These are phyloP conservation scores for Geotrypetes seraphini DNA, from an alignment of 2,797 vertebrate genomes.

Conservation along the genomic window DNA sequence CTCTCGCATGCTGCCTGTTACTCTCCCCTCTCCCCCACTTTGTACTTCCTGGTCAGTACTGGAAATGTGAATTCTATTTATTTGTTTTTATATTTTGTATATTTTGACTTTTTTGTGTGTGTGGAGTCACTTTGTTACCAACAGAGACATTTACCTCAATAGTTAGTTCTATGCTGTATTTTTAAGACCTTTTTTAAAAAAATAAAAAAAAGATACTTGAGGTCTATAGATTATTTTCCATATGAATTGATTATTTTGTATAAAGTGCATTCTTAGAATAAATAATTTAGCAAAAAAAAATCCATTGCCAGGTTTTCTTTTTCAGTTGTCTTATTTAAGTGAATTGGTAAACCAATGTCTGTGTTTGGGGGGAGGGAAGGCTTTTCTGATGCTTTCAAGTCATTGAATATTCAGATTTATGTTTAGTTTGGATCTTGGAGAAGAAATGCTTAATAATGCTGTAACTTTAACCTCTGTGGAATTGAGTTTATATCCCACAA, in stretches of 20 bases:
- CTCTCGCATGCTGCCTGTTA: too few species aligned
- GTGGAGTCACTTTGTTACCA: conserved; percentile 53
- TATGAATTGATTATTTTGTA: conserved; percentile 72
- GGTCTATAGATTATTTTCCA: conserved; percentile 71
- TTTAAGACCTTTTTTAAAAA: conserved; percentile 55
- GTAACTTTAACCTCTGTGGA: too few species aligned
- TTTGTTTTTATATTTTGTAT: conserved; percentile 69
- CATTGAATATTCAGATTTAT: too few species aligned
- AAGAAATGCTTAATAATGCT: too few species aligned
- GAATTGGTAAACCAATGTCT: too few species aligned
- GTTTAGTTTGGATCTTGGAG: too few species aligned
- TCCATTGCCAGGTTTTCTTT: too few species aligned
- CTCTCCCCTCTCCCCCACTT: conserved; percentile 43
- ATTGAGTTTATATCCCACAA: too few species aligned
- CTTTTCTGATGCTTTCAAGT: too few species aligned
- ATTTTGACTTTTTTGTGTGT: conserved; percentile 65
- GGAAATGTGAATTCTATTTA: conserved; percentile 62
- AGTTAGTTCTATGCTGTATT: conserved; percentile 58
- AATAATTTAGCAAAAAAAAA: too few species aligned
- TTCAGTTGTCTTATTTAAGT: too few species aligned
- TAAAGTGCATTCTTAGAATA: conserved; percentile 68
- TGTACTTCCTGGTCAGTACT: conserved; percentile 51
- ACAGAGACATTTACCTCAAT: conserved; percentile 66
- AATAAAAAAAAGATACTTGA: conserved; percentile 57
- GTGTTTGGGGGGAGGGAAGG: too few species aligned